Base-by-base conservation (phyloP, 53 echinoderm and acorn worm genomes). In the Patiria pectinifera region DNA sequence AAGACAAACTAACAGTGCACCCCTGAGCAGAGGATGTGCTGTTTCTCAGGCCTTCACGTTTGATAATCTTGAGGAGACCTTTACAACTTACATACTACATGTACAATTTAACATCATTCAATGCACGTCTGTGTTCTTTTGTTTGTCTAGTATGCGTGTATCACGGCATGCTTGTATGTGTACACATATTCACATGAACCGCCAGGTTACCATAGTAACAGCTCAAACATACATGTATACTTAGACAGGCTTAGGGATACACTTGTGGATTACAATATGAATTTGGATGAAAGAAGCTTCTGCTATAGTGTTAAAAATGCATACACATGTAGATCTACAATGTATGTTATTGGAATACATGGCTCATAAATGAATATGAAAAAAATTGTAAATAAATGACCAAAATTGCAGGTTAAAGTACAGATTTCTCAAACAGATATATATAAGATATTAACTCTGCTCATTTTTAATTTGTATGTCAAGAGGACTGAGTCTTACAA, bases 1-100 rank as follows among this genome's bases (percentile, higher is more conserved):
- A 61, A 78, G 88, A 88, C 77, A 62, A 76, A 87, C 59, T 21
- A 59, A n/a, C 87, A 49, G 8, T 59, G 14, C 18, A 21, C 76
- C 59, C 87, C 15, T 21, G 45, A 43, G 18, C 61, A 24, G 43
- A 86, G 71, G 86, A 88, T 88, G 35, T 60, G 59, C 60, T 61
- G 88, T 88, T 59, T 76, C 60, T 62, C 3, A 59, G 78, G n/a
- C 74, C 18, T 18, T 2, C 22, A 44, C 47, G 13, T 45, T 45
- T 46, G 14, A 79, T 12, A 79, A 79, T 79, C 24, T 45, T 16
- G 12, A 46, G 5, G 15, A 25, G 11, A 25, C 78, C 21, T 49
- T 18, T 3, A 11, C 59, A 21, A 46, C 53, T 9, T 59, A 8
- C 60, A 82, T 59, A n/a, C 15, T 4, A 35, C 35, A 35, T 35